Base-by-base conservation (phyloP, 2,113 vertebrate species). In the Coptodon bakossiorum region DNA sequence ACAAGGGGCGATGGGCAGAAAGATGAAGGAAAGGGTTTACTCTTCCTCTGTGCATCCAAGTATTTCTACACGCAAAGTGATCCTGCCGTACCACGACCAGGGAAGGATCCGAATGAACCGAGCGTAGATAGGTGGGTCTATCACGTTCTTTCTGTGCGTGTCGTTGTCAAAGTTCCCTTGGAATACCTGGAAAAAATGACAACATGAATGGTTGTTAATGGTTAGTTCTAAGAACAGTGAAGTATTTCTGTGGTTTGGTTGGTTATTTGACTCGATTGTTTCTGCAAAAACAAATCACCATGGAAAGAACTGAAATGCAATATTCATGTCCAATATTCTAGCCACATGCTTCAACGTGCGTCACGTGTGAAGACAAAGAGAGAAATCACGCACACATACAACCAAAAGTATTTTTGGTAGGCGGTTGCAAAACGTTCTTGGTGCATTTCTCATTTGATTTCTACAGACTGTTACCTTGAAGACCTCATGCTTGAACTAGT, bases 141-240 rank as follows among this genome's bases (percentile, higher is more conserved):
- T 98, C 94, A 98, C 98, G 0, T 99, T 99, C 97, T 99, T 99
- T 93, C 99, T 98, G 97, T 99, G 99, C 0, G 98, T 99, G 93
- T 99, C 99, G 1, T 99, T 99, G 97, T 99, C 99, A 82, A 99
- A 99, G 94, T 99, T 99, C 56, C 99, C 99, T 94, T 99, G 99
- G 97, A 99, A 99, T 66, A 99, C 98, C 98, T 99, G 92, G 2
- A 68, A 86, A 86, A 86, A 73, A 89, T 7, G 80, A 16, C 19
- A 88, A 40, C 17, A 87, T 14, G 13, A 19, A 73, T 4, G n/a
- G 45, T 11, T 78, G 45, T 78, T 78, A 78, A 52, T 34, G 45
- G 45, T 19, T 78, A 8, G 27, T 52, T 76, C 68, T 48, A 29
- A 17, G 8, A 48, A 40, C n/a, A 40, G 36, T 68, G 63, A 13